A percentile compares a stretch with the other conserved stretches of the same genome.
Conservation (phyloP, 1,140 invertebrate genomes). For the Drosophila biarmipes region DNA sequence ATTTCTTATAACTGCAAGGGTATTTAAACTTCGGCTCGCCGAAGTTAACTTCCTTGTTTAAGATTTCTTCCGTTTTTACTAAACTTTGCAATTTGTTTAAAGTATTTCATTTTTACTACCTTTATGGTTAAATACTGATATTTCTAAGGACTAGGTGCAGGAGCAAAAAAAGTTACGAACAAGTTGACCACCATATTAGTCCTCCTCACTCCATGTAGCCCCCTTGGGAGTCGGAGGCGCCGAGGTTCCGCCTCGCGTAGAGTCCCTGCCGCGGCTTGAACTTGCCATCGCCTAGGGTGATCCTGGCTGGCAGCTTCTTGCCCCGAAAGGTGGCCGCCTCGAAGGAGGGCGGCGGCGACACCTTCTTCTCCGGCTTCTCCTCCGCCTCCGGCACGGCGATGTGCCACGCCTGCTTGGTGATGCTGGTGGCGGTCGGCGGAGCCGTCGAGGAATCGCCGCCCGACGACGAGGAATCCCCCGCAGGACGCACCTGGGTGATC, state of each 20-base stretch:
- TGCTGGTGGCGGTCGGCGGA: conserved; percentile 13
- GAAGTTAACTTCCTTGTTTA: too few relatives aligned
- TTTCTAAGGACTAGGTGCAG: conserved; percentile 1
- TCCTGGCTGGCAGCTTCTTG: conserved; percentile 39
- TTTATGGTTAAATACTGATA: neutral
- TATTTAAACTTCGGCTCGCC: too few relatives aligned
- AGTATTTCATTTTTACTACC: neutral
- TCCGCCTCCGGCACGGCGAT: conserved; percentile 3
- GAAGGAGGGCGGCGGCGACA: conserved; percentile 69
- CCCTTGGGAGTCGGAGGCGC: conserved; percentile 10
- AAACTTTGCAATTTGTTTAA: too few relatives aligned
- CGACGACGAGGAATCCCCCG: neutral
- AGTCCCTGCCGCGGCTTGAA: conserved; percentile 64
- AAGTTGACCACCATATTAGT: neutral
- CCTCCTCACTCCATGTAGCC: conserved; percentile 55
- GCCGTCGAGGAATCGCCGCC: neutral
- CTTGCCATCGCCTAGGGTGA: conserved; percentile 57
- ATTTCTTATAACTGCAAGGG: too few relatives aligned
- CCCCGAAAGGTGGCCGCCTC: conserved; percentile 62
- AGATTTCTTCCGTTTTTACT: too few relatives aligned
- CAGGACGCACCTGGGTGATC: conserved; percentile 62
- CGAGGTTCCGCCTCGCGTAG: conserved; percentile 35
- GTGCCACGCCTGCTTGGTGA: conserved; percentile 43
- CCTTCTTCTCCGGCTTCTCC: conserved; percentile 41
- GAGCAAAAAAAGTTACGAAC: neutral